Conservation (phyloP, 2,797 vertebrate species). For the Hypotaenidia philippensis region DNA sequence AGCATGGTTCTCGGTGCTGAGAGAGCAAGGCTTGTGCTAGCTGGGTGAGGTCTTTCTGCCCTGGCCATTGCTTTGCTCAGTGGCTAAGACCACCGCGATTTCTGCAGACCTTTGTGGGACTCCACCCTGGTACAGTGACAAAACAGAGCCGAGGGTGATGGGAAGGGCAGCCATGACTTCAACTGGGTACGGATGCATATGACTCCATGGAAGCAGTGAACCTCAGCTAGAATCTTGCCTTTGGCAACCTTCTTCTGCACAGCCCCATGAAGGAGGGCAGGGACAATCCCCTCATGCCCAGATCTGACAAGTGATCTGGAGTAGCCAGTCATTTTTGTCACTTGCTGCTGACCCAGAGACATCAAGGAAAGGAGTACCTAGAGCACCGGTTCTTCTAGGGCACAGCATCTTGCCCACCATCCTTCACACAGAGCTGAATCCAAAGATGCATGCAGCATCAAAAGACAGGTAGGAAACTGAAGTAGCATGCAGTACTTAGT, state of each 20-base stretch:
- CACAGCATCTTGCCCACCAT: not conserved
- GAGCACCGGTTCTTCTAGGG: not conserved
- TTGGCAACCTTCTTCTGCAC: not conserved
- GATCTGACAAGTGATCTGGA: not conserved
- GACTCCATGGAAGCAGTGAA: not conserved
- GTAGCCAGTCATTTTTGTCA: not conserved
- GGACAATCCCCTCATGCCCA: not conserved
- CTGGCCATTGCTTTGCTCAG: not conserved
- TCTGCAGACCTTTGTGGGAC: not conserved
- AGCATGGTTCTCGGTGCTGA: not conserved
- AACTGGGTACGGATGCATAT: not conserved
- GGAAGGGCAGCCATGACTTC: not conserved
- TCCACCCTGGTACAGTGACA: not conserved
- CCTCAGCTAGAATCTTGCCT: not conserved
- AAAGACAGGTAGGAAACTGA: not conserved
- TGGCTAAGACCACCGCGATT: not conserved
- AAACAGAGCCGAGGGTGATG: rapidly evolving
- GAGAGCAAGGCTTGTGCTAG: not conserved
- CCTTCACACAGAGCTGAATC: not conserved
- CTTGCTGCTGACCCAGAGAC: not conserved
- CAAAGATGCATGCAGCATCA: rapidly evolving
- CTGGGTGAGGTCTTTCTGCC: too few species aligned
- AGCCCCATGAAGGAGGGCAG: not conserved
- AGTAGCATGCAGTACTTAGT: not conserved
- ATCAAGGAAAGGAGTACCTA: not conserved